These are phyloP conservation scores for Lichenostomus cassidix DNA, from an alignment of 2,113 vertebrate species.

Conservation along the genomic window DNA sequence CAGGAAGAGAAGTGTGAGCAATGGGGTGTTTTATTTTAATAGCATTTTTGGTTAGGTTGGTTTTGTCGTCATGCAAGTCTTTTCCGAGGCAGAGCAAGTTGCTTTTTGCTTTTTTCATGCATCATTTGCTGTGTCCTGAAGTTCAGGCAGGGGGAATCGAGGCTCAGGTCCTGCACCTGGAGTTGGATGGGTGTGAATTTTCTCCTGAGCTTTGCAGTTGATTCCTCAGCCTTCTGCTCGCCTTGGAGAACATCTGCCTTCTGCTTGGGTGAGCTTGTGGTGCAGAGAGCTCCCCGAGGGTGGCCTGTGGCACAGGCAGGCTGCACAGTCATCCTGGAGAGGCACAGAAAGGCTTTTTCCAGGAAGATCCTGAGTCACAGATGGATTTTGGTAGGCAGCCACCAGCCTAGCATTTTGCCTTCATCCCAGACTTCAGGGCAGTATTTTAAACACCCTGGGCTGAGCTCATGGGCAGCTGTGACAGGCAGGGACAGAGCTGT, in stretches of 20 bases:
- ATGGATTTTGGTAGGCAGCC: not conserved
- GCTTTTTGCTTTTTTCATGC: not conserved
- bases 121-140: rapidly evolving
- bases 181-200: not conserved
- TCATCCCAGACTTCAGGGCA: not conserved
- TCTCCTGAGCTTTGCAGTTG: not conserved
- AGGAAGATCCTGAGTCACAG: not conserved
- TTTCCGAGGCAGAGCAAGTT: not conserved
- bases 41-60: not conserved
- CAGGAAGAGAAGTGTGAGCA: conserved; percentile 33
- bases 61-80: not conserved
- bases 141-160: not conserved
- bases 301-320: not conserved
- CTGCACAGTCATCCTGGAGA: not conserved
- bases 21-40: conserved; percentile 53
- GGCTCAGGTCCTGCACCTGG: not conserved
- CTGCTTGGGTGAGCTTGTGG: not conserved
- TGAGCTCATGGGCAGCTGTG: not conserved
- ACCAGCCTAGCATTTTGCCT: not conserved
- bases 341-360: not conserved
- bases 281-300: not conserved
- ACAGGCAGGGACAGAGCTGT: not conserved
- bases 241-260: conserved; percentile 15
- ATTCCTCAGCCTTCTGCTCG: not conserved
- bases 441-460: not conserved